Base-by-base conservation (phyloP, 1,140 invertebrate species). In the Solen grandis region DNA sequence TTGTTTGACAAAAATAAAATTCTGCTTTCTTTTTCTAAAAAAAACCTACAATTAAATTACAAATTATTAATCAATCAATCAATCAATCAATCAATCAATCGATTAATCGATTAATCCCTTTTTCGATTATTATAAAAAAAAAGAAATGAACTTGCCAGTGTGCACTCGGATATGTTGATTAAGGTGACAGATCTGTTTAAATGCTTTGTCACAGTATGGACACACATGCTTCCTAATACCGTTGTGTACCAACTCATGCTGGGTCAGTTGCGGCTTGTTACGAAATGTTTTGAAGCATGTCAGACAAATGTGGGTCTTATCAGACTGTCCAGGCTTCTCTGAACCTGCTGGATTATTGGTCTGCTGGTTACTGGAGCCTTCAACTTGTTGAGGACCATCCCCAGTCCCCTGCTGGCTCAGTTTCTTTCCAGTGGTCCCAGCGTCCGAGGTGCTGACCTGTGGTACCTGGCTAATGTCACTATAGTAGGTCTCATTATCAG, bases 101-200 rank as follows among this genome's bases (percentile, higher is more conserved):
- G n/a, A n/a, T n/a, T n/a, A n/a, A n/a, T n/a, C n/a, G n/a, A n/a
- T n/a, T n/a, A n/a, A n/a, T n/a, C n/a, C n/a, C n/a, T n/a, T n/a
- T n/a, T n/a, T n/a, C n/a, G n/a, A n/a, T n/a, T n/a, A n/a, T n/a
- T n/a, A n/a, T n/a, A n/a, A n/a, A n/a, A n/a, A n/a, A n/a, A n/a
- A n/a, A n/a, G n/a, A n/a, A n/a, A n/a, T n/a, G n/a, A 10, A 55
- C 29, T 22, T 63, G 83, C 92, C 92, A n/a, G 98, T 99, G 92
- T 99, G 98, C 50, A 98, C 99, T 85, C 98, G 95, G 90, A 99
- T 98, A 93, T 99, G 98, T 93, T 99, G 98, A 93, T 99, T 98
- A 74, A 99, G 95, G 93, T 99, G 98, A 85, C 97, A 98, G 74
- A 99, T 94, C 93, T 99, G 98, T 54, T 98, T 99, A 93, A 99